Evolutionary conservation across 2,797 vertebrate species (phyloP), one percentile per base, ranked within the genome.

Genomic region (Rallus crepitans): DNA sequence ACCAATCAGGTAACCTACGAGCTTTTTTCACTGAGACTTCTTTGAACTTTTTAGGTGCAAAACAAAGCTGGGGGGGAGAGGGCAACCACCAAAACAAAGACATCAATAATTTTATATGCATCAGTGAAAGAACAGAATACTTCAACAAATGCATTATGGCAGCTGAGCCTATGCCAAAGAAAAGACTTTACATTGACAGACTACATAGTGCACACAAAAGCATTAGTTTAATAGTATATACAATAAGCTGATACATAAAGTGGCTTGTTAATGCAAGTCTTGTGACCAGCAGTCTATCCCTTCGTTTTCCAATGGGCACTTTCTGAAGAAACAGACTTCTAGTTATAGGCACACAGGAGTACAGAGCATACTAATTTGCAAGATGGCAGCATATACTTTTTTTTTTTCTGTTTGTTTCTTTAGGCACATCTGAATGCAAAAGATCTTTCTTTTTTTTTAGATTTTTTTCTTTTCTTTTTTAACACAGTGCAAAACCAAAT

Each of bases 341-440:
- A 65, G 66, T 95, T 96, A 90, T 93, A 97, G 97, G 97, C 97
- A 96, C 97, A 96, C 94, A 88, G 96, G 94, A 97, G 89, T 96
- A 94, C 55, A 95, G 37, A 95, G 91, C 64, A 96, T 90, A 96
- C 87, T 95, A 93, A 96, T 87, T 96, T 95, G 93, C 94, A 97
- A 96, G 81, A 96, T 89, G 97, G 97, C 97, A 97, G 97, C 97
- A 97, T 97, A 92, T 95, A 91, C 42, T n/a, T 61, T 84, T 96
- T 4, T 0, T 0, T 9, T 71, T 1, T 64, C 61, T 52, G 2
- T 85, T 78, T 94, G 28, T 71, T 93, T 85, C 31, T 97, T 97
- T 95, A 98, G 98, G 98, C 98, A 98, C 98, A 92, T 97, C 91
- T 90, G 97, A 97, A 98, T 97, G 97, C 94, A 96, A 94, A 95